Conservation (phyloP, 1,140 invertebrate genomes). For the Lepidurus arcticus region DNA sequence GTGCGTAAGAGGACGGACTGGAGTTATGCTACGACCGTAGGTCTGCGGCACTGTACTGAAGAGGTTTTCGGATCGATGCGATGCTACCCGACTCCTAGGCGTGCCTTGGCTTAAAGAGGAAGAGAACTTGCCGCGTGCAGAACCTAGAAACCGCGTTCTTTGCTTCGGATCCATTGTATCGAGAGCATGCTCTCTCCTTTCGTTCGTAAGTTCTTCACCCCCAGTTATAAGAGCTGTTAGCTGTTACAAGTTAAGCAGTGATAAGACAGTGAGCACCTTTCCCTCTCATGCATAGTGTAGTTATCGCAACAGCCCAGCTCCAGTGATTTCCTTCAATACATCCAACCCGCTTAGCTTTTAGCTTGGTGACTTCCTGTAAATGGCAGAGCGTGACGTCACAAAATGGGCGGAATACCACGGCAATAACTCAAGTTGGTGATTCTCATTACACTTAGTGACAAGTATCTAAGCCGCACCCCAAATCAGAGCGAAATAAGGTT, state of each 20-base stretch:
- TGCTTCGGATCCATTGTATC: background rate
- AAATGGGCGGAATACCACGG: background rate
- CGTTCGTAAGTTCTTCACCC: background rate
- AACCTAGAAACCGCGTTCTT: background rate
- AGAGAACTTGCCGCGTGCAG: background rate
- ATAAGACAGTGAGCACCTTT: background rate
- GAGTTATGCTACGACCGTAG: background rate
- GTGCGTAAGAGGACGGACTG: background rate
- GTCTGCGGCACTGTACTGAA: background rate
- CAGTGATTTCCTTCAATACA: too few species aligned
- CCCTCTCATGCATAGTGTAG: too few species aligned
- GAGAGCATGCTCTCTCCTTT: background rate
- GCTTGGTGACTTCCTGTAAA: too few species aligned
- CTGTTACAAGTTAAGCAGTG: background rate
- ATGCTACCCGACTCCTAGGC: background rate
- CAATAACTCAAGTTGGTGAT: too few species aligned
- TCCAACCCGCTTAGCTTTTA: too few species aligned
- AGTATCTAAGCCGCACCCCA: background rate
- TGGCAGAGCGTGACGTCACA: background rate
- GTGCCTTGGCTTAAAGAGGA: background rate
- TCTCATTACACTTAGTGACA: background rate
- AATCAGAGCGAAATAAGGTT: background rate
- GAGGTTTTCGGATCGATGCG: slow-evolving; percentile 7
- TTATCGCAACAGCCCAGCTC: too few species aligned
- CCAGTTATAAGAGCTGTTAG: background rate